Evolutionary conservation across 1,140 invertebrate genomes (phyloP).

Genomic region (Zelostemma sp.): DNA sequence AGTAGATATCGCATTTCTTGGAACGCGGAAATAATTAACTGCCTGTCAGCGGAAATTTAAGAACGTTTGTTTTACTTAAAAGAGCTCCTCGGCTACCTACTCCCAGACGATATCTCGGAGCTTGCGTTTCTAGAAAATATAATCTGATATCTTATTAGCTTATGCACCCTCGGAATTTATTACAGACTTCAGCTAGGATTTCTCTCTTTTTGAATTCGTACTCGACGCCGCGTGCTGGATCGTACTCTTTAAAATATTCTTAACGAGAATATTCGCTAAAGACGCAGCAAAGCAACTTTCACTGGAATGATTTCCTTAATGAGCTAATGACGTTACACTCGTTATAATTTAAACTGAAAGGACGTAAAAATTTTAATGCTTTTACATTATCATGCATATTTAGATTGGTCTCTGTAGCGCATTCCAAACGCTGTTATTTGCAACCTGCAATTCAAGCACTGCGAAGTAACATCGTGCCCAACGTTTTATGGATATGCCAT

Average conservation of each 20-base stretch:
- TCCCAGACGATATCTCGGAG: slow-evolving; percentile 37
- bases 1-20: slow-evolving; percentile 44
- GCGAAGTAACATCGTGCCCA: background rate
- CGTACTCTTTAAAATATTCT: background rate
- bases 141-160: slow-evolving; percentile 52
- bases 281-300: background rate
- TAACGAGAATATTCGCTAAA: background rate
- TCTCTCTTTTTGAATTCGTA: slow-evolving; percentile 1
- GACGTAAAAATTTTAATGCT: background rate
- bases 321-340: background rate
- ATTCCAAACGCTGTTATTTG: background rate
- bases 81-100: slow-evolving; percentile 29
- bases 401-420: background rate
- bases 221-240: background rate
- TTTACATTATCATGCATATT: background rate
- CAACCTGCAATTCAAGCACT: background rate
- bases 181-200: slow-evolving; percentile 14
- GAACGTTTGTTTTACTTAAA: slow-evolving; percentile 53
- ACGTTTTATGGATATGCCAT: too few species aligned
- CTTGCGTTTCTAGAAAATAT: slow-evolving; percentile 36
- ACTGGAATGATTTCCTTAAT: background rate
- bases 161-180: slow-evolving; percentile 39
- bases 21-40: slow-evolving; percentile 51
- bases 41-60: slow-evolving; percentile 49
- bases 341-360: background rate